phyloP scores from a whole-genome alignment of 2,888 invertebrate species.

The Pseudolycoriella hygida region DNA sequence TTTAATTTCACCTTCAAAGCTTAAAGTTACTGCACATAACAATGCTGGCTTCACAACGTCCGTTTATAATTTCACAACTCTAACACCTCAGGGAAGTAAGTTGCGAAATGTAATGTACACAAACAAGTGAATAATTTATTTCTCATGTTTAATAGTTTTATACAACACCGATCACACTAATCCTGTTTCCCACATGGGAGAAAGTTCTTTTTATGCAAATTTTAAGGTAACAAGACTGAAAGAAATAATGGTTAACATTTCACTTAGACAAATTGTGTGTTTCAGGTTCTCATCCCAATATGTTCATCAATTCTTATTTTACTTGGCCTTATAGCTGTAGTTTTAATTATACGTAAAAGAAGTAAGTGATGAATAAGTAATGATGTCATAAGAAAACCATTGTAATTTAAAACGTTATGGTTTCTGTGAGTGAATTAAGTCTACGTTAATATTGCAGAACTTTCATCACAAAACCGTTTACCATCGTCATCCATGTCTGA shows the following conservation, averaged over 20 bases:
- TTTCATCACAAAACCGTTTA: slow-evolving; percentile 28
- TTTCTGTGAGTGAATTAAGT: too few species aligned
- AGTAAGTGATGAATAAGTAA: too few species aligned
- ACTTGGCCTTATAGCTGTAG: slow-evolving; percentile 44
- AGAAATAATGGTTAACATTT: too few species aligned
- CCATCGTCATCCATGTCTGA: slow-evolving; percentile 41
- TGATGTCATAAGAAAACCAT: too few species aligned
- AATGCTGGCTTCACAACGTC: slow-evolving; percentile 73
- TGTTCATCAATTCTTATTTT: slow-evolving; percentile 48
- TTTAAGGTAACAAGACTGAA: slow-evolving; percentile 30
- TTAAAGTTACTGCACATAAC: slow-evolving; percentile 65
- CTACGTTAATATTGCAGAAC: slow-evolving; percentile 21
- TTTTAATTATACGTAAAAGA: slow-evolving; percentile 49
- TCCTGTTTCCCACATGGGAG: slow-evolving; percentile 46
- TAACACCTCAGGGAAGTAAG: slow-evolving; percentile 57
- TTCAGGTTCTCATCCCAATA: slow-evolving; percentile 37
- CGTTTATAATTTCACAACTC: slow-evolving; percentile 69
- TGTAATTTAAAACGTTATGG: not conserved
- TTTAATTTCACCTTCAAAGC: too few species aligned
- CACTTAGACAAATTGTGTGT: too few species aligned
- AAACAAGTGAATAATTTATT: slow-evolving; percentile 4
- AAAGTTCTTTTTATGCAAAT: slow-evolving; percentile 46
- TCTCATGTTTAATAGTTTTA: slow-evolving; percentile 23
- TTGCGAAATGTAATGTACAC: slow-evolving; percentile 12
- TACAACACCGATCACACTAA: slow-evolving; percentile 46